Evolutionary conservation across 1,140 invertebrate genomes (phyloP).

Genomic region (Watersipora subatra): DNA sequence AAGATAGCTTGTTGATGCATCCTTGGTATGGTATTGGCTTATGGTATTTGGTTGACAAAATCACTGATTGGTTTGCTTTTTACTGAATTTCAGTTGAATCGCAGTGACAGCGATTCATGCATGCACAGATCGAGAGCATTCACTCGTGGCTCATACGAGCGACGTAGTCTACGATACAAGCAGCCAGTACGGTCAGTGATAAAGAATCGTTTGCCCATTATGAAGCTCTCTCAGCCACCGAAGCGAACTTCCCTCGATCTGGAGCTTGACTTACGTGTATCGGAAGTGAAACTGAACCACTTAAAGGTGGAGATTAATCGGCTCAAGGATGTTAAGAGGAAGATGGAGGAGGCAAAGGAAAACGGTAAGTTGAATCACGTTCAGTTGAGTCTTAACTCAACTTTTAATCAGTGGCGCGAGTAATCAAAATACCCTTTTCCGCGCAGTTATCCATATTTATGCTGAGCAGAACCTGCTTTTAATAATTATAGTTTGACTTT

Average conservation of each 20-base stretch:
- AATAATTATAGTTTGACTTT: neutral
- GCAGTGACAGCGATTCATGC: constrained; percentile 88
- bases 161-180: constrained; percentile 65
- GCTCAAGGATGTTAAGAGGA: constrained; percentile 59
- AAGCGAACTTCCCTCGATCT: constrained; percentile 72
- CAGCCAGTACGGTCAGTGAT: neutral
- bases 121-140: constrained; percentile 75
- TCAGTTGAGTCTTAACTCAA: too few species aligned
- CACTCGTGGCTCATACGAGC: constrained; percentile 72
- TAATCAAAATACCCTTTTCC: neutral
- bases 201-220: neutral
- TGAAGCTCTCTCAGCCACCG: neutral
- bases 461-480: neutral
- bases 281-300: constrained; percentile 64
- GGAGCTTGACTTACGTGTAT: constrained; percentile 73
- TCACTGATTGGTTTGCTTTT: too few species aligned
- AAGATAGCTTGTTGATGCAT: too few species aligned
- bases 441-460: neutral
- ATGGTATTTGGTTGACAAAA: too few species aligned
- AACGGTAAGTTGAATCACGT: constrained; percentile 29
- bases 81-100: too few species aligned
- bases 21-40: too few species aligned
- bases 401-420: neutral
- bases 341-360: constrained; percentile 51
- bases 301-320: constrained; percentile 68